Conservation (phyloP, 2,113 vertebrate species). For the Heterotilapia buettikoferi region DNA sequence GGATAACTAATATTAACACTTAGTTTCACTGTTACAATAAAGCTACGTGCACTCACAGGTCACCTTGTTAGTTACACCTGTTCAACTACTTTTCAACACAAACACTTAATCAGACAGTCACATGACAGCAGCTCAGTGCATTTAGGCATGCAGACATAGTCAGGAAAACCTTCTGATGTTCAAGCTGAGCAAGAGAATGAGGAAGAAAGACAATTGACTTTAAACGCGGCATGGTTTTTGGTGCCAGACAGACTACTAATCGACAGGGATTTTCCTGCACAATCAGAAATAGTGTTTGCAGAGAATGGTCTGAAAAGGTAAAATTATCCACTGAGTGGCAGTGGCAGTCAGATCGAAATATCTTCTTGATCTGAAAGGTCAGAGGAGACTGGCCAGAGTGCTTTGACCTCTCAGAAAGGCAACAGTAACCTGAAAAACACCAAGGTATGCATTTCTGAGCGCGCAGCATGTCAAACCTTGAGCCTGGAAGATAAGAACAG, state of each 20-base stretch:
- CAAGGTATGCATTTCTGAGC: neutral
- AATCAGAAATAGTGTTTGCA: neutral
- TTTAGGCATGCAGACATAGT: neutral
- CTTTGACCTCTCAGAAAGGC: neutral
- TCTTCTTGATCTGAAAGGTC: neutral
- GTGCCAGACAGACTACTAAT: neutral
- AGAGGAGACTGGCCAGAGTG: neutral
- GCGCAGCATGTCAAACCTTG: fast-evolving
- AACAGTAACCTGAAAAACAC: neutral
- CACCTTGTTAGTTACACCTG: neutral
- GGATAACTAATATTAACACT: neutral
- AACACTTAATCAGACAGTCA: neutral
- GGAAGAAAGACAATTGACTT: neutral
- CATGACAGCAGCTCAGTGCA: neutral
- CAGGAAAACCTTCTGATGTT: neutral
- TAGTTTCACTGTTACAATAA: neutral
- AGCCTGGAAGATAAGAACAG: neutral
- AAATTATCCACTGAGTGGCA: neutral
- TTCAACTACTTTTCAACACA: neutral
- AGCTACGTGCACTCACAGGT: neutral
- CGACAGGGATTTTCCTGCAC: neutral
- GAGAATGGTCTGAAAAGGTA: neutral
- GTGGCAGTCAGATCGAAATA: neutral
- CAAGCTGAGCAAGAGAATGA: neutral
- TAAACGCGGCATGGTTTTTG: neutral